These are phyloP conservation scores for Diabrotica undecimpunctata DNA, from an alignment of 1,140 invertebrate species.

Conservation along the genomic window DNA sequence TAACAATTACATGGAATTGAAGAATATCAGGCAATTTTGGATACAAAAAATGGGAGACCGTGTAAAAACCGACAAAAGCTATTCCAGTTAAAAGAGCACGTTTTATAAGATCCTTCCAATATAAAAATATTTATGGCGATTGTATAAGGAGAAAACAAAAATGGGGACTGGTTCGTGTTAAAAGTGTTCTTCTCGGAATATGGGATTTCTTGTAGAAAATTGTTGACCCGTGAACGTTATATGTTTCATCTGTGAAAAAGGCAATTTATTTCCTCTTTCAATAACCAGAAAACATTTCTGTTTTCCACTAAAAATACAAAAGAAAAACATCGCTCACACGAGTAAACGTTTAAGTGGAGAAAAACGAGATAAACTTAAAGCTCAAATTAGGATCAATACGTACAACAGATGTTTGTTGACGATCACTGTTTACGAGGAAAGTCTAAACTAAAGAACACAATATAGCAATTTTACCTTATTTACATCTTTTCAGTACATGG, in stretches of 20 bases:
- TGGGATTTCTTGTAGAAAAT: conserved; percentile 7
- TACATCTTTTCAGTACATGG: too few species aligned
- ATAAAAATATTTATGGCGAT: conserved; percentile 3
- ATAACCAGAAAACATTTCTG: conserved; percentile 1
- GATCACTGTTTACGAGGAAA: too few species aligned
- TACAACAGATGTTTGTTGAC: too few species aligned
- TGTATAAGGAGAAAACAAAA: neutral
- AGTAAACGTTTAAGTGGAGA: conserved; percentile 2
- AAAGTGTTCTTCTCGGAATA: neutral
- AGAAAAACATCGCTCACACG: neutral
- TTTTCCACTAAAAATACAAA: conserved; percentile 1
- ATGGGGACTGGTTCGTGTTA: conserved; percentile 1
- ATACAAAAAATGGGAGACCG: too few species aligned
- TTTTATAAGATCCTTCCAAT: conserved; percentile 2
- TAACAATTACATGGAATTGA: neutral
- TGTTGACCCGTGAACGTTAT: conserved; percentile 11
- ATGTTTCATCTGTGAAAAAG: conserved; percentile 15
- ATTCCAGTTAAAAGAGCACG: neutral
- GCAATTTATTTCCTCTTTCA: conserved; percentile 12
- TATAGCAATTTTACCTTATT: too few species aligned
- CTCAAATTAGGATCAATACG: neutral
- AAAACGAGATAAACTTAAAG: conserved; percentile 1
- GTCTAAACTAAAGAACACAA: too few species aligned
- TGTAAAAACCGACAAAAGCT: neutral
- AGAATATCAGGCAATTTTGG: neutral